These are phyloP conservation scores for Chascanopsetta lugubris DNA, from an alignment of 2,113 vertebrate genomes.

Conservation along the genomic window DNA sequence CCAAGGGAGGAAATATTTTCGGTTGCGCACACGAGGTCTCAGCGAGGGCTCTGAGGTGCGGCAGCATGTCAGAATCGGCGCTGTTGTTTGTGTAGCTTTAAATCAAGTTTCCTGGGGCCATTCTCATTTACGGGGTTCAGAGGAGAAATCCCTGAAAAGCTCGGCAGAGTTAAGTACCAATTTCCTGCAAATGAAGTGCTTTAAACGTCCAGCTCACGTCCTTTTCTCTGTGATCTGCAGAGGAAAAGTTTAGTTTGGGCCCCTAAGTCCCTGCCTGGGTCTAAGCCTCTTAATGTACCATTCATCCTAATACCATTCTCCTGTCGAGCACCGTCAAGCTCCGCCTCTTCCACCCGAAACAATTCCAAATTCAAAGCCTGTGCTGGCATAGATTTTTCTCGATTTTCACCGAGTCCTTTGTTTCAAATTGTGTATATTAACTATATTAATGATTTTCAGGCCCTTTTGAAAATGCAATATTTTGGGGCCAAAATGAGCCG, in stretches of 20 bases:
- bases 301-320: constrained; percentile 35
- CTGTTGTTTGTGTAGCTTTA: constrained; percentile 53
- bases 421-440: constrained; percentile 3
- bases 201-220: constrained; percentile 45
- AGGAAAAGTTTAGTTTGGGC: constrained; percentile 42
- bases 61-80: constrained; percentile 48
- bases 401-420: constrained; percentile 13
- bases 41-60: constrained; percentile 21
- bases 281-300: constrained; percentile 40
- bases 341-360: constrained; percentile 36
- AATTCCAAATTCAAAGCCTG: constrained; percentile 20
- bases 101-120: constrained; percentile 62
- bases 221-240: constrained; percentile 47
- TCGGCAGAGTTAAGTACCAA: constrained; percentile 69
- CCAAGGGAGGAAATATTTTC: background rate
- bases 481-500: constrained; percentile 19
- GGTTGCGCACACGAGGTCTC: constrained; percentile 3
- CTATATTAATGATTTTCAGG: constrained; percentile 7
- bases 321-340: constrained; percentile 20
- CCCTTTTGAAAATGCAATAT: constrained; percentile 24
- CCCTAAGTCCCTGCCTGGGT: constrained; percentile 13
- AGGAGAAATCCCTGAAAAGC: constrained; percentile 67
- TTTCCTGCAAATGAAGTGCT: constrained; percentile 71
- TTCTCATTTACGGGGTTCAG: constrained; percentile 55
- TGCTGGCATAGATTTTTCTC: constrained; percentile 3